Evolutionary conservation across 2,797 vertebrate species (phyloP), one percentile per base, ranked within the genome.

Genomic region (Sebastes oblongus): DNA sequence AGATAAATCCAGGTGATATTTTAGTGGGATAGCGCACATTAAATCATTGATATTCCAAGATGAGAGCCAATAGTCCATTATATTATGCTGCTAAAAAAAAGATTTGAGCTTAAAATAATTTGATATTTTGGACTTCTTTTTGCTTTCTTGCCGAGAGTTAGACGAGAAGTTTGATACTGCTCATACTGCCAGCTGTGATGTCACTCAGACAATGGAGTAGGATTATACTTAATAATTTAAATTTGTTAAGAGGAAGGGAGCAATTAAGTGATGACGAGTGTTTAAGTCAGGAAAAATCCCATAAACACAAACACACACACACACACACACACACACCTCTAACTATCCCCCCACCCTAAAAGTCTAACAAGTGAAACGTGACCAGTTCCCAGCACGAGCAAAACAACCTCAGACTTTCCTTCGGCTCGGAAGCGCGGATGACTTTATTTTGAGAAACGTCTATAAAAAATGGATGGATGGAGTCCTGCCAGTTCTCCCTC

Each of bases 1-100:
- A 94, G 86, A 94, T 94, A 91, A 93, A 93, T 92, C 85, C 90
- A 93, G 70, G 88, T 85, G 89, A 90, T 86, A 89, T 85, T 86
- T 46, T 68, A 42, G 80, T 82, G 80, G 46, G 75, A 74, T 74
- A 73, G 79, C 22, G 64, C 67, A 92, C 92, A 92, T 74, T 82
- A 13, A 61, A 79, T 78, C 82, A 93, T 78, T 55, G 65, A 83
- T 50, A 50, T 78, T 76, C 42, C 52, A 69, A 52, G 67, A 66
- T 55, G 65, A 85, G 56, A 77, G 64, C 59, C 4, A 66, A 32
- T 16, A 34, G n/a, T 27, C n/a, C 24, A 32, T 71, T 56, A 55
- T 46, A 18, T 69, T 59, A 54, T 52, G 18, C 20, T 10, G 1
- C 16, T 6, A 39, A 68, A 74, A 3, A 5, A 39, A 65, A 22